Evolutionary conservation across 2,113 vertebrate genomes (phyloP).

Genomic region (Microtus pennsylvanicus): DNA sequence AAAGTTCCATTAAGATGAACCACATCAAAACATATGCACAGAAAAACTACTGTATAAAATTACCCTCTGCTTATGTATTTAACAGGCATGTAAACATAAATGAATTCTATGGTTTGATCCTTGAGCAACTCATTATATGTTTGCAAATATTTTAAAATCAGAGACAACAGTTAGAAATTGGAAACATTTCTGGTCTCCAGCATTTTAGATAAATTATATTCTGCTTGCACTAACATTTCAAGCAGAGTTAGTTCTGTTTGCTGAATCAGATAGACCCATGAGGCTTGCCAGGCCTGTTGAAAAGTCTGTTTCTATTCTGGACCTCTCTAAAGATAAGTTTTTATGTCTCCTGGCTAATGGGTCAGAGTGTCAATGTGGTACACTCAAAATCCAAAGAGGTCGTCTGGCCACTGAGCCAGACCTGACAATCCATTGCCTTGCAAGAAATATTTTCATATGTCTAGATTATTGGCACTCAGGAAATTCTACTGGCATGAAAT

Average conservation of each 20-base stretch:
- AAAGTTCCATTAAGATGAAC: neutral
- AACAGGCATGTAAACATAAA: neutral
- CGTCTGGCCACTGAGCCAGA: neutral
- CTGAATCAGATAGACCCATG: neutral
- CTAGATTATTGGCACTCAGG: neutral
- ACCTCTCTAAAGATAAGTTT: neutral
- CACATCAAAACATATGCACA: neutral
- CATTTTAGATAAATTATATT: neutral
- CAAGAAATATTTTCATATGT: neutral
- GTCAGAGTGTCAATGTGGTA: neutral
- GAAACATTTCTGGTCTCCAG: neutral
- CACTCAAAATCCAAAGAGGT: neutral
- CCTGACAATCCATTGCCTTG: neutral
- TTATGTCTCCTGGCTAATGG: neutral
- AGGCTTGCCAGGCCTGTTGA: neutral
- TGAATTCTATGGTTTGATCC: neutral
- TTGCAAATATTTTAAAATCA: neutral
- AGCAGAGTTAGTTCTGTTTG: neutral
- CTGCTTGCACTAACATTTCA: neutral
- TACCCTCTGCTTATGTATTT: neutral
- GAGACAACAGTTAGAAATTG: neutral
- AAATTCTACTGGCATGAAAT: neutral
- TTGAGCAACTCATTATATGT: neutral
- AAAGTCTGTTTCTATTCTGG: neutral
- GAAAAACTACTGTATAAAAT: neutral